A percentile compares a stretch with the other conserved stretches of the same genome.
phyloP scores from a whole-genome alignment of 2,888 invertebrate species.

The Pterostichus madidus region DNA sequence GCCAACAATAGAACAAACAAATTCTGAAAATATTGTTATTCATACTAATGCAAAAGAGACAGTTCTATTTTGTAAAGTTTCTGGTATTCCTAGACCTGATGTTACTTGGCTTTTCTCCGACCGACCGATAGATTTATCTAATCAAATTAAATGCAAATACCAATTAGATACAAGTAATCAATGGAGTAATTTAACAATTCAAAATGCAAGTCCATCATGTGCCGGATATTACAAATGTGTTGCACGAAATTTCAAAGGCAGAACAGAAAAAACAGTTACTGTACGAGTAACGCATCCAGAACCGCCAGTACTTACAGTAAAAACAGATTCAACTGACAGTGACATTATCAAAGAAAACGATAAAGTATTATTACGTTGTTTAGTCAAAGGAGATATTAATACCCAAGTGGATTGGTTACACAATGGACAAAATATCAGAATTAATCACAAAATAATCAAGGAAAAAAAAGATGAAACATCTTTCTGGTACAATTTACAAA shows the following conservation, averaged over 20 bases:
- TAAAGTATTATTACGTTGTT: slow-evolving; percentile 5
- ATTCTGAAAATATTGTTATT: slow-evolving; percentile 1
- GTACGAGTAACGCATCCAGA: background rate
- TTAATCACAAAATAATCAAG: background rate
- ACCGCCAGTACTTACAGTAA: background rate
- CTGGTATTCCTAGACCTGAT: slow-evolving; percentile 21
- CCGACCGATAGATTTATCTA: background rate
- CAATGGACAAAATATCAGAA: background rate
- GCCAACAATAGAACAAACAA: background rate
- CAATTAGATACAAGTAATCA: slow-evolving; percentile 3
- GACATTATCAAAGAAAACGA: slow-evolving; percentile 1
- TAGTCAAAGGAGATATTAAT: slow-evolving; percentile 28
- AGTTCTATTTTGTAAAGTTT: slow-evolving; percentile 29
- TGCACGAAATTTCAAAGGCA: background rate
- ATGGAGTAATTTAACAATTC: slow-evolving; percentile 18
- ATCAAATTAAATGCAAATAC: slow-evolving; percentile 3
- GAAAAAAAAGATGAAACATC: slow-evolving; percentile 8
- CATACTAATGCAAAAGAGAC: background rate
- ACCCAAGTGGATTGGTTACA: background rate
- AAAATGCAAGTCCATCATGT: background rate
- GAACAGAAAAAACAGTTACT: background rate
- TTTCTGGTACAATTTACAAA: slow-evolving; percentile 27
- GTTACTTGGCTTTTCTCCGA: slow-evolving; percentile 6
- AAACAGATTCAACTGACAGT: background rate
- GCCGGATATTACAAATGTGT: slow-evolving; percentile 19